These are phyloP conservation scores for Eidolon helvum DNA, from an alignment of 2,113 vertebrate species.

Conservation along the genomic window DNA sequence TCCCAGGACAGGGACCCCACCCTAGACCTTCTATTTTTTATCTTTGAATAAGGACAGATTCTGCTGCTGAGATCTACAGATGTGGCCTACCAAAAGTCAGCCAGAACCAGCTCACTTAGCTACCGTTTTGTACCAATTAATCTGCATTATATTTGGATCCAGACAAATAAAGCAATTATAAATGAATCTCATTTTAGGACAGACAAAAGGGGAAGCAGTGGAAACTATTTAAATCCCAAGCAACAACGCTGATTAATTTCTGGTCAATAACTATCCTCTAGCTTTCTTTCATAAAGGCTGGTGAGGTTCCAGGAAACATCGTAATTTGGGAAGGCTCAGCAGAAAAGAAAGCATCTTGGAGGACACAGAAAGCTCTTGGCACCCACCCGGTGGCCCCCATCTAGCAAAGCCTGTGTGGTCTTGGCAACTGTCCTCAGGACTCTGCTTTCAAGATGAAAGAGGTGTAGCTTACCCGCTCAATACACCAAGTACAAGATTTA, in stretches of 20 bases:
- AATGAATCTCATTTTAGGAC: constrained; percentile 59
- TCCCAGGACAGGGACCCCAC: not conserved
- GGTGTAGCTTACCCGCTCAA: constrained; percentile 98
- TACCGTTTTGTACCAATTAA: constrained; percentile 41
- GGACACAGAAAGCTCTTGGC: not conserved
- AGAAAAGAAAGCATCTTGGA: constrained; percentile 39
- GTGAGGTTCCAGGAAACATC: constrained; percentile 53
- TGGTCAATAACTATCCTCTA: constrained; percentile 51
- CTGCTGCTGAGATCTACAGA: not conserved
- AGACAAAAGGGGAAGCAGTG: constrained; percentile 46
- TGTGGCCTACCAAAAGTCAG: not conserved
- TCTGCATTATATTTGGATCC: constrained; percentile 51
- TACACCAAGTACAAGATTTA: constrained; percentile 99
- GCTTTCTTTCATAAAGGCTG: constrained; percentile 40
- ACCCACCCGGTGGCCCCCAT: constrained; percentile 28
- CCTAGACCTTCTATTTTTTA: not conserved
- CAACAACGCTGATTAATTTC: constrained; percentile 62
- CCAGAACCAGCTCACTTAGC: not conserved
- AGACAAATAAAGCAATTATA: constrained; percentile 63
- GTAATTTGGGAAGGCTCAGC: constrained; percentile 32
- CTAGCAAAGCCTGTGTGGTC: constrained; percentile 83
- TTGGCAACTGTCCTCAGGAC: constrained; percentile 84
- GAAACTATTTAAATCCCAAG: constrained; percentile 59
- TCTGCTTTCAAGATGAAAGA: constrained; percentile 88
- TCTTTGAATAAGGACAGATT: not conserved